Base-by-base conservation (phyloP, 2,888 invertebrate species). In the Pherbina coryleti region DNA sequence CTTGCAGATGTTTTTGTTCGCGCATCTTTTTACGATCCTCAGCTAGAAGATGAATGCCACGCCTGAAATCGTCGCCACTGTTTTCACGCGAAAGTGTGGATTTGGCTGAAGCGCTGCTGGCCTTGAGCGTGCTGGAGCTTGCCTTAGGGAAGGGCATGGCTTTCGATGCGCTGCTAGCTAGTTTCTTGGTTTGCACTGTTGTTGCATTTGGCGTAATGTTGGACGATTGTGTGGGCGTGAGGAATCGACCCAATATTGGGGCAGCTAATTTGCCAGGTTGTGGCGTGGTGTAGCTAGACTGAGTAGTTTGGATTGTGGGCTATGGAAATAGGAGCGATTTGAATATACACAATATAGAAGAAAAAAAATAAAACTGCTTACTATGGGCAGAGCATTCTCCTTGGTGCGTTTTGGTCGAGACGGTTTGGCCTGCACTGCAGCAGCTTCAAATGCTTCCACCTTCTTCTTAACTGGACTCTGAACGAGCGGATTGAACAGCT, bases 401-500 rank as follows among this genome's bases (percentile, higher is more conserved):
- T 88, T 88, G n/a, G 82, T 64, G n/a, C 84, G 84, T 75, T 85
- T 86, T 17, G 85, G 78, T 2, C 87, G 85, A 5, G 80, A 80
- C 64, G 82, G 72, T 78, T 77, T 80, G 0, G 83, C 81, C 11
- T 80, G 78, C 5, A 84, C 83, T 22, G 84, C 83, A 1, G 84
- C 83, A 31, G 80, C 83, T 82, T 93, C 93, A 81, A 92, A 93
- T 0, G 93, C 93, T 81, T 92, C 91, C 0, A 93, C 92, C 55
- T 92, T 91, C 83, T 92, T 91, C 84, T 92, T 92, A 5, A 93
- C 91, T 0, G 93, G 91, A 81, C 92, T 92, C 79, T 92, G 91
- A 7, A 91, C 90, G 78, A 91, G 92, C 2, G 93, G 92, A 88
- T 89, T 89, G 73, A 90, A 89, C 11, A 90, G 78, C 79, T 89